These are phyloP conservation scores for Bhutanitis thaidina DNA, from an alignment of 2,888 invertebrate genomes.

Conservation along the genomic window DNA sequence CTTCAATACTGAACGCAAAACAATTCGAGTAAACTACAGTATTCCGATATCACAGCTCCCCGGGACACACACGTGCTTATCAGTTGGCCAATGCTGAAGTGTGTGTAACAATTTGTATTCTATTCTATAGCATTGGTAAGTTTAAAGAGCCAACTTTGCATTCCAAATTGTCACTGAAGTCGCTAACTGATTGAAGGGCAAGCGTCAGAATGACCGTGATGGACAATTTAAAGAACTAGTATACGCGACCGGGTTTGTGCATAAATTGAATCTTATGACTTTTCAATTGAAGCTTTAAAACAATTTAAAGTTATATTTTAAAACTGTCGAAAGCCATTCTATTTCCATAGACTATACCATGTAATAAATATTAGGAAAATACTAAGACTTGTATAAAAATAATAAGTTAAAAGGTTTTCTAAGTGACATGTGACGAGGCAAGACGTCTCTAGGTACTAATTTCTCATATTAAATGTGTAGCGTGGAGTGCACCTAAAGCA, in stretches of 20 bases:
- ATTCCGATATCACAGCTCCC: slow-evolving; percentile 42
- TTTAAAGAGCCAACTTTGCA: slow-evolving; percentile 12
- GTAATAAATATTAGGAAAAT: no score
- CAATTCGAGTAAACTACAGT: slow-evolving; percentile 46
- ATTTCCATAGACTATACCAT: no score
- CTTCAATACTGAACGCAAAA: slow-evolving; percentile 64
- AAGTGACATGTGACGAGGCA: no score
- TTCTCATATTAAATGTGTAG: no score
- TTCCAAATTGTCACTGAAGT: slow-evolving; percentile 17
- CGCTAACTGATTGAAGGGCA: slow-evolving; percentile 19
- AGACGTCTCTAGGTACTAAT: no score
- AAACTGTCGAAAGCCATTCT: no score
- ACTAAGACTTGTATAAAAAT: no score
- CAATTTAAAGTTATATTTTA: no score
- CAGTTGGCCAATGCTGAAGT: slow-evolving; percentile 41
- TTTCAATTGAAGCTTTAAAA: no score
- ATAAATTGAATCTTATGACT: no score
- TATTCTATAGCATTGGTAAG: slow-evolving; percentile 10
- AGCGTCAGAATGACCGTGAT: slow-evolving; percentile 6
- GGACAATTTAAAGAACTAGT: slow-evolving; percentile 5
- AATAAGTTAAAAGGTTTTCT: no score
- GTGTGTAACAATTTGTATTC: slow-evolving; percentile 24
- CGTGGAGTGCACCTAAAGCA: no score
- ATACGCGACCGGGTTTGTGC: neutral
- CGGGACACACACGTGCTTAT: slow-evolving; percentile 58